Conservation (phyloP, 1,140 invertebrate species). For the Monomorium pharaonis region DNA sequence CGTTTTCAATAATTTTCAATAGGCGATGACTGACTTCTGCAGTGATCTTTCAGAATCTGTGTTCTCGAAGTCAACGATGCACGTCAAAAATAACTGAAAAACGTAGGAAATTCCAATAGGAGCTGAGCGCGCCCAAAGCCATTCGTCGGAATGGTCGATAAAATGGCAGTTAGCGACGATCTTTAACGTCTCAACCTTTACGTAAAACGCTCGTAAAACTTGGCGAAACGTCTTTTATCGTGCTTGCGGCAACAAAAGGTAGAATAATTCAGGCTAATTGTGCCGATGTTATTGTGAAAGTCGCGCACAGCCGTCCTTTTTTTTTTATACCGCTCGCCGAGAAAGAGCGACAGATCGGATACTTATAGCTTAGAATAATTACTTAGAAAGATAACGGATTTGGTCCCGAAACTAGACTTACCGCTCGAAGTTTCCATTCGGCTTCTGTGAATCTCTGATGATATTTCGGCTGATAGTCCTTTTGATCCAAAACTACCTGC, state of each 20-base stretch:
- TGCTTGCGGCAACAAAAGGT: slow-evolving; percentile 63
- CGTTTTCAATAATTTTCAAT: background rate
- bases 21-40: background rate
- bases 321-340: background rate
- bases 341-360: background rate
- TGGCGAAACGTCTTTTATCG: slow-evolving; percentile 72
- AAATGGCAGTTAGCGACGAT: slow-evolving; percentile 68
- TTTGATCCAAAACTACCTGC: slow-evolving; percentile 88
- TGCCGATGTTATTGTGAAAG: slow-evolving; percentile 68
- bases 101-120: slow-evolving; percentile 32
- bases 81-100: slow-evolving; percentile 17
- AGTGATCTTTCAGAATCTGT: background rate
- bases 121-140: background rate
- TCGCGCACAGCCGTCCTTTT: slow-evolving; percentile 11
- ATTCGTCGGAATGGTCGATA: slow-evolving; percentile 72
- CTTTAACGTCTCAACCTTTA: slow-evolving; percentile 57
- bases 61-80: background rate
- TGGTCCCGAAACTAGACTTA: slow-evolving; percentile 76
- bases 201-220: slow-evolving; percentile 78
- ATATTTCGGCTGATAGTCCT: slow-evolving; percentile 84
- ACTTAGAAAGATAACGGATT: background rate
- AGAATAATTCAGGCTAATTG: slow-evolving; percentile 64
- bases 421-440: slow-evolving; percentile 86
- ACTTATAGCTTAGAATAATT: background rate
- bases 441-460: slow-evolving; percentile 86